Percentiles rank a stretch among this genome's conserved stretches.
Conservation (phyloP, 2,113 vertebrate genomes). For the Carassius gibelio region DNA sequence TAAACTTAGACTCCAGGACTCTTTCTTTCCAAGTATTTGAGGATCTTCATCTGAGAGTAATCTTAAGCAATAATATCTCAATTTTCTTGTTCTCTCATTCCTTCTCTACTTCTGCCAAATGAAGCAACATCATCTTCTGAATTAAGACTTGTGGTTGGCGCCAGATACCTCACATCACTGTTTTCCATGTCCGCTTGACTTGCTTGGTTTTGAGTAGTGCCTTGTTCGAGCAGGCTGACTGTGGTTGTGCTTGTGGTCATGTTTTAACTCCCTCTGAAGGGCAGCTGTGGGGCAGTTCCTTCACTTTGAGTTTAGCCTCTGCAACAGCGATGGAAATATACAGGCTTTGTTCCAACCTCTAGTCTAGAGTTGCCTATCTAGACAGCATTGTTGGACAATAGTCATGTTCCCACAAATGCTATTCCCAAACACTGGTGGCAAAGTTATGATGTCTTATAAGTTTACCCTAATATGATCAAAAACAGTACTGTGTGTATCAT, state of each 20-base stretch:
- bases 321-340: not conserved
- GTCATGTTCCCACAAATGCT: not conserved
- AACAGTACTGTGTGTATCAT: not conserved
- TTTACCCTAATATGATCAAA: not conserved
- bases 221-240: not conserved
- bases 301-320: not conserved
- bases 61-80: not conserved
- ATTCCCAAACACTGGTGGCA: not conserved
- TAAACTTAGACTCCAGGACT: not conserved
- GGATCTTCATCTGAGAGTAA: not conserved
- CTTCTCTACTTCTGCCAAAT: constrained; percentile 1
- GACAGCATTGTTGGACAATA: not conserved
- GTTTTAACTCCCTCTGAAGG: not conserved
- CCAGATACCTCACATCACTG: constrained; percentile 12
- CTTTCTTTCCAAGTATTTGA: constrained; percentile 9
- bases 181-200: constrained; percentile 7
- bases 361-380: not conserved
- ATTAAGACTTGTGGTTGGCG: not conserved
- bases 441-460: not conserved
- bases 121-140: constrained; percentile 11
- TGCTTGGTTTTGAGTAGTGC: not conserved
- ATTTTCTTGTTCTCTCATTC: not conserved
- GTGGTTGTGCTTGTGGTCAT: constrained; percentile 22
- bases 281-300: constrained; percentile 1
- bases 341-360: not conserved